Percentiles rank a stretch among this genome's conserved stretches.
Conservation (phyloP, 2,113 vertebrate genomes). For the Pterocles gutturalis region DNA sequence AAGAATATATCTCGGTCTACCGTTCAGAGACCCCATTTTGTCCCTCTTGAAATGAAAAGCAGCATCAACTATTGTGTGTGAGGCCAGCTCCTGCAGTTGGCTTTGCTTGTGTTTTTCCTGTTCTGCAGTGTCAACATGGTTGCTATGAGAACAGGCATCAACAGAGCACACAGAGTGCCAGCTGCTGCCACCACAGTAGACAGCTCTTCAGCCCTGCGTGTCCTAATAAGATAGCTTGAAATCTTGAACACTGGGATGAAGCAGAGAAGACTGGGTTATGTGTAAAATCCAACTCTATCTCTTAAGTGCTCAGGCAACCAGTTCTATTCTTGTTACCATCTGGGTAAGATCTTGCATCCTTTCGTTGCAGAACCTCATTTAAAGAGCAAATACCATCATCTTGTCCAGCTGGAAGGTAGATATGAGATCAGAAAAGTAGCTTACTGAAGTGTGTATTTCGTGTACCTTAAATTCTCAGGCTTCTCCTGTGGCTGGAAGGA, state of each 20-base stretch:
- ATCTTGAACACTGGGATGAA: background rate
- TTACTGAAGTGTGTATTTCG: background rate
- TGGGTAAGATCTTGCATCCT: background rate
- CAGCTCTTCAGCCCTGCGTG: background rate
- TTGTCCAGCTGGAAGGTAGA: background rate
- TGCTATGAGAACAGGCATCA: slow-evolving; percentile 1
- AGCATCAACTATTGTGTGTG: background rate
- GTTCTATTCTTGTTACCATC: background rate
- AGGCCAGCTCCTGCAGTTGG: background rate
- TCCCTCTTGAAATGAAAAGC: background rate
- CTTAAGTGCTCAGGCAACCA: background rate
- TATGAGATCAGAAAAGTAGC: background rate
- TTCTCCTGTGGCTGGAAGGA: background rate
- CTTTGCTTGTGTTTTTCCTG: background rate
- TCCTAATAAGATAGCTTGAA: background rate
- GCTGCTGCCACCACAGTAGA: background rate
- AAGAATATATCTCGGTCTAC: background rate
- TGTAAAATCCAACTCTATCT: background rate
- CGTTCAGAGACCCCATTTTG: background rate
- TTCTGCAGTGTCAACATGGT: slow-evolving; percentile 6
- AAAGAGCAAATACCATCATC: background rate
- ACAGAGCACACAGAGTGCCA: background rate
- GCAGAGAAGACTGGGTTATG: background rate
- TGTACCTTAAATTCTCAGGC: background rate
- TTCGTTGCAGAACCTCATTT: background rate